Percentiles rank a stretch among this genome's conserved stretches.
These are phyloP conservation scores for Ennomos quercinarius DNA, from an alignment of 2,888 invertebrate species.

Conservation along the genomic window DNA sequence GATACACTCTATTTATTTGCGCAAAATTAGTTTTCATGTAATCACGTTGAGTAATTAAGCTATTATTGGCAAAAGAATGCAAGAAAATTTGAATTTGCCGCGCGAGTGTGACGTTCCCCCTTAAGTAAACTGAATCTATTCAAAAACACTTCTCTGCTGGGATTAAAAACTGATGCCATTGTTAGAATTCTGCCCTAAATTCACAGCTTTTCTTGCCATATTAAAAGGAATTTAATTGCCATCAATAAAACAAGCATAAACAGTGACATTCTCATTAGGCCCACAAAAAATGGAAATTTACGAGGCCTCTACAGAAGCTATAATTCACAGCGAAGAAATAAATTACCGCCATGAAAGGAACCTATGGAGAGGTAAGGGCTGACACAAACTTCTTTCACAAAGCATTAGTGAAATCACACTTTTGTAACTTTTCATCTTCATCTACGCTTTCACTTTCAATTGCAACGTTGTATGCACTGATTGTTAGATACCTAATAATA, in stretches of 20 bases:
- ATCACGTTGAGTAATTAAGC: too few species aligned
- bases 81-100: too few species aligned
- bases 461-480: too few species aligned
- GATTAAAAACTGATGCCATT: not conserved
- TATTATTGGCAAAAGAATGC: too few species aligned
- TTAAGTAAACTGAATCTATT: too few species aligned
- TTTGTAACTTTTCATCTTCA: too few species aligned
- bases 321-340: slow-evolving; percentile 20
- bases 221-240: slow-evolving; percentile 42
- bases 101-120: too few species aligned
- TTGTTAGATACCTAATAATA: too few species aligned
- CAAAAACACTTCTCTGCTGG: too few species aligned
- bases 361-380: not conserved
- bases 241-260: slow-evolving; percentile 46
- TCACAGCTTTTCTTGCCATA: slow-evolving; percentile 22
- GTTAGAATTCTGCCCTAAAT: slow-evolving; percentile 13
- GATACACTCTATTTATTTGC: too few species aligned
- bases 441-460: not conserved
- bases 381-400: not conserved
- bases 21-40: too few species aligned
- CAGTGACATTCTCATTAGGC: slow-evolving; percentile 48
- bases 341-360: not conserved
- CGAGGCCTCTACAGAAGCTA: slow-evolving; percentile 33
- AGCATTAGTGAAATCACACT: slow-evolving; percentile 2
- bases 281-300: slow-evolving; percentile 40